Conservation (phyloP, 1,140 invertebrate species). For the Bombus waltoni region DNA sequence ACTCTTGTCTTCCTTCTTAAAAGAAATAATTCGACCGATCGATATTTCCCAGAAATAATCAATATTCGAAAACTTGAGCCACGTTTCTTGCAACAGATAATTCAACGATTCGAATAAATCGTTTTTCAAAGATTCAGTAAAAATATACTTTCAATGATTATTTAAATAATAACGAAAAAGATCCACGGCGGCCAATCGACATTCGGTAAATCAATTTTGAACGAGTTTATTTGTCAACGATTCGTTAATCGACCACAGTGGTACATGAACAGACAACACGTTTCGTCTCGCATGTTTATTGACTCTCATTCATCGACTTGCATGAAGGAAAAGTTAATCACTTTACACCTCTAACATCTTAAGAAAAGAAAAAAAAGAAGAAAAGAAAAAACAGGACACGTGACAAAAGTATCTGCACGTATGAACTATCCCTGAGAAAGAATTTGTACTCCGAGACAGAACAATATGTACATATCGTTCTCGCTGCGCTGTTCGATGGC, state of each 20-base stretch:
- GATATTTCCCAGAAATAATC: too few species aligned
- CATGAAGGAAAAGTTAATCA: too few species aligned
- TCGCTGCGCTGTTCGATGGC: not conserved
- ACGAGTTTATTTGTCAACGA: conserved; percentile 18
- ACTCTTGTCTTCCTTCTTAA: not conserved
- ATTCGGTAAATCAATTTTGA: not conserved
- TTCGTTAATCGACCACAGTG: conserved; percentile 9
- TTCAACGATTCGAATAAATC: too few species aligned
- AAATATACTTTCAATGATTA: too few species aligned
- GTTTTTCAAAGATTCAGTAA: too few species aligned
- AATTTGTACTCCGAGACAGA: conserved; percentile 51
- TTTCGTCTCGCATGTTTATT: conserved; percentile 51
- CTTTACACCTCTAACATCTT: not conserved
- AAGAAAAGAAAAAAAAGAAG: not conserved
- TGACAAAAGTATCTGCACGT: not conserved
- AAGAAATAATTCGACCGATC: not conserved
- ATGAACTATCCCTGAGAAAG: conserved; percentile 58
- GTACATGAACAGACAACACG: conserved; percentile 56
- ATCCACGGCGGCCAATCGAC: not conserved
- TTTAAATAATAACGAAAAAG: not conserved
- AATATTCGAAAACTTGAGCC: too few species aligned
- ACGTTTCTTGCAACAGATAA: too few species aligned
- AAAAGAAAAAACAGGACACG: not conserved
- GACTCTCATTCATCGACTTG: conserved; percentile 27
- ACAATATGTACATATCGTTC: not conserved